phyloP scores from a whole-genome alignment of 2,113 vertebrate species.

The Lynx canadensis region DNA sequence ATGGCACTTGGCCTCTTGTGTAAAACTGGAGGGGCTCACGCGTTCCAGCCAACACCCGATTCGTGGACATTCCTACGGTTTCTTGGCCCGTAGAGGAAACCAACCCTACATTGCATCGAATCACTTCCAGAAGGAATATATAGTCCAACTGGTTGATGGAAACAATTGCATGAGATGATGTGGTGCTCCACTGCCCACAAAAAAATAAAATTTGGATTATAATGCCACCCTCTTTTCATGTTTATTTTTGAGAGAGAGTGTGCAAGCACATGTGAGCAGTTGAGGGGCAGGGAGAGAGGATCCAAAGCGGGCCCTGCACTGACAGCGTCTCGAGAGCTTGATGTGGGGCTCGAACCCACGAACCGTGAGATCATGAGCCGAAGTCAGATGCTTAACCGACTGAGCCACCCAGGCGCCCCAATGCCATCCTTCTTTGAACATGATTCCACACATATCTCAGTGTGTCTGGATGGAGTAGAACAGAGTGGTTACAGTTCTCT shows the following conservation, averaged over 20 bases:
- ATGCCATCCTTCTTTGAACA: neutral
- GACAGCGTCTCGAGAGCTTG: too few relatives aligned
- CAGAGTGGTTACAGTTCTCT: neutral
- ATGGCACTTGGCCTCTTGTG: fast-evolving
- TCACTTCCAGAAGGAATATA: neutral
- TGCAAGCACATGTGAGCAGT: too few relatives aligned
- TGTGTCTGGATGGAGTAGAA: neutral
- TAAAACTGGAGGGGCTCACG: fast-evolving
- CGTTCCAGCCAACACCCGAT: neutral
- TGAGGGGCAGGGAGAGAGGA: too few relatives aligned
- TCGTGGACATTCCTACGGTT: neutral
- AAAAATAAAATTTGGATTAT: neutral
- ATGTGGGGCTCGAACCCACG: too few relatives aligned
- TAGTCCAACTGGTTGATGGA: neutral
- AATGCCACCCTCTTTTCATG: neutral
- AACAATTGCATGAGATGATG: neutral
- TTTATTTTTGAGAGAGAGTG: too few relatives aligned
- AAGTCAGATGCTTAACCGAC: too few relatives aligned
- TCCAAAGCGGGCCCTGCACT: too few relatives aligned
- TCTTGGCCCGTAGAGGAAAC: neutral
- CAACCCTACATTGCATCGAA: neutral
- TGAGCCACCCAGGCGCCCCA: too few relatives aligned
- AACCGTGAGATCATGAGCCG: too few relatives aligned
- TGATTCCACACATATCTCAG: neutral
- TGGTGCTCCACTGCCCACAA: too few relatives aligned